Percentiles rank a stretch among this genome's conserved stretches.
Evolutionary conservation across 2,113 vertebrate species (phyloP).

Genomic region (Thomomys bottae): DNA sequence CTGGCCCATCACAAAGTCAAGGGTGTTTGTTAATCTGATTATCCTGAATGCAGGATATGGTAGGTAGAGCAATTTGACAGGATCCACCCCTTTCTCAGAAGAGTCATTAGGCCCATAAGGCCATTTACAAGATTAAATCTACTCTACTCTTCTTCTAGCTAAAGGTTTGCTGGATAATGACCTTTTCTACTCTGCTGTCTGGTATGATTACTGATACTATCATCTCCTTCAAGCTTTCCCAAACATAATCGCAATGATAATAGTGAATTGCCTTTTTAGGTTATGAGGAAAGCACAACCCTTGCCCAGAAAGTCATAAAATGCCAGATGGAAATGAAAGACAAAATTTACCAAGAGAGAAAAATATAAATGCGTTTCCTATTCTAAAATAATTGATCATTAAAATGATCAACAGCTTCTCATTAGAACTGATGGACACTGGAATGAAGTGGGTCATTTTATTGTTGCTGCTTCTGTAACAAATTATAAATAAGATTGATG

Average conservation of each 20-base stretch:
- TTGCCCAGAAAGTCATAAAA: no score
- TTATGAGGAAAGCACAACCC: neutral
- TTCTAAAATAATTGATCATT: no score
- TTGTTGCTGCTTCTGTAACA: no score
- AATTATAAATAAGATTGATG: no score
- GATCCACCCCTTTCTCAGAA: neutral
- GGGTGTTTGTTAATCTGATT: neutral
- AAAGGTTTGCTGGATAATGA: neutral
- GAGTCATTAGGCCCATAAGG: neutral
- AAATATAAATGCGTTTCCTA: no score
- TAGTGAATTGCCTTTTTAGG: slow-evolving; percentile 5
- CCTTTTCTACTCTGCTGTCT: neutral
- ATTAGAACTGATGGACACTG: no score
- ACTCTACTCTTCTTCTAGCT: slow-evolving; percentile 24
- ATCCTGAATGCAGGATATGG: neutral
- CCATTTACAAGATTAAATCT: slow-evolving; percentile 57
- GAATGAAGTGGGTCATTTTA: no score
- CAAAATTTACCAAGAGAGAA: no score
- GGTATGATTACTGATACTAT: slow-evolving; percentile 32
- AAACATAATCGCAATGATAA: slow-evolving; percentile 9
- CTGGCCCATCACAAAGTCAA: neutral
- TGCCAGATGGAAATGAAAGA: no score
- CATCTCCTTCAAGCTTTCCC: neutral
- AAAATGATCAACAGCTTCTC: no score
- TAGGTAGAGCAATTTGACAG: neutral